Evolutionary conservation across 1,140 invertebrate species (phyloP).

Genomic region (Papilio machaon): DNA sequence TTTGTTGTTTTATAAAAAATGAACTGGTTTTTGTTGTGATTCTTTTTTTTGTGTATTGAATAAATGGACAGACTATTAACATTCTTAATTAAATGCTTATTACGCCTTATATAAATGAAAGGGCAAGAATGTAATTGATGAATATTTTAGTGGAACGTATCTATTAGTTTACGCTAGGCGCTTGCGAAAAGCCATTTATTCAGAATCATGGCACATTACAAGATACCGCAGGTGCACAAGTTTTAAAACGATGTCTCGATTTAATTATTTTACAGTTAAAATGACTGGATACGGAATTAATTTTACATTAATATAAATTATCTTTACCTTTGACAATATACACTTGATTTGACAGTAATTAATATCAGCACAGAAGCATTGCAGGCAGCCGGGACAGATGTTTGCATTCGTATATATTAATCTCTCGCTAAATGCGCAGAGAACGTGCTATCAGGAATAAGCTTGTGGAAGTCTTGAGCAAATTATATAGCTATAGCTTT

Average conservation of each 20-base stretch:
- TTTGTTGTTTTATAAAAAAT: not conserved
- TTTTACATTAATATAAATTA: not conserved
- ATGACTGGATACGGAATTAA: not conserved
- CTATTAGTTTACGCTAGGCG: not conserved
- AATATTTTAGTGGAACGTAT: not conserved
- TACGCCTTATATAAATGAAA: not conserved
- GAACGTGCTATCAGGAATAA: constrained; percentile 5
- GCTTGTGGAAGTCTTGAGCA: not conserved
- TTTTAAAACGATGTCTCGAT: not conserved
- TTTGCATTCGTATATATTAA: constrained; percentile 14
- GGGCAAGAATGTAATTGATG: not conserved
- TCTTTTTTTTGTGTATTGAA: not conserved
- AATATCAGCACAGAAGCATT: not conserved
- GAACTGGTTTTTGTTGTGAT: not conserved
- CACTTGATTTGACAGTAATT: constrained; percentile 6
- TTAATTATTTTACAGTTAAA: not conserved
- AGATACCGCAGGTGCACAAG: not conserved
- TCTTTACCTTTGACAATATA: not conserved
- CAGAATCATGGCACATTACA: not conserved
- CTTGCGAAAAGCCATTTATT: constrained; percentile 2
- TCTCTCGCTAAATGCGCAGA: not conserved
- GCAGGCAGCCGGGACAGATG: not conserved
- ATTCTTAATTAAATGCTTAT: not conserved
- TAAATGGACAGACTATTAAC: not conserved
- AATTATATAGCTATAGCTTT: not conserved